phyloP scores from a whole-genome alignment of 2,888 invertebrate genomes.

The Cephonodes hylas region DNA sequence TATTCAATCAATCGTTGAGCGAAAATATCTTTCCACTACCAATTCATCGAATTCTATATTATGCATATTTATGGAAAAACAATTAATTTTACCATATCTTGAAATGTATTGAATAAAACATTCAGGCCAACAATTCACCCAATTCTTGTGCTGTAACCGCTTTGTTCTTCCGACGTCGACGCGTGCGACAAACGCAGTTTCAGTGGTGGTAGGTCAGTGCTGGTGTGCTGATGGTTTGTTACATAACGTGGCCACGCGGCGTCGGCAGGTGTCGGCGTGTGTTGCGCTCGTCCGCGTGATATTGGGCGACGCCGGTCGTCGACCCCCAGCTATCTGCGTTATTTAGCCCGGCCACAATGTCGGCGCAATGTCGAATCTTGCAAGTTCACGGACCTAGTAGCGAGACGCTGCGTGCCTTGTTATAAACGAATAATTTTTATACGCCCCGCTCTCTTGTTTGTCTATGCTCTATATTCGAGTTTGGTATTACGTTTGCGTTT shows the following conservation, averaged over 20 bases:
- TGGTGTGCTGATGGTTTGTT: conserved; percentile 34
- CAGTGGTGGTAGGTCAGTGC: conserved; percentile 57
- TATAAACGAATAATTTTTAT: neutral
- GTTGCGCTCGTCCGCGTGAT: conserved; percentile 69
- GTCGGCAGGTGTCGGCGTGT: conserved; percentile 60
- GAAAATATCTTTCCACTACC: neutral
- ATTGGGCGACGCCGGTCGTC: conserved; percentile 77
- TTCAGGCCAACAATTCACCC: too few relatives aligned
- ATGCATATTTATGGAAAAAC: neutral
- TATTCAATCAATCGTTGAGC: too few relatives aligned
- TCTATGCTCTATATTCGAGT: neutral
- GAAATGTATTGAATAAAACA: neutral
- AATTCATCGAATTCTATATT: neutral
- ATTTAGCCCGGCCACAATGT: conserved; percentile 75
- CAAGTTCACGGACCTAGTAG: conserved; percentile 73
- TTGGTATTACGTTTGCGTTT: neutral
- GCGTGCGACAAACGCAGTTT: conserved; percentile 13
- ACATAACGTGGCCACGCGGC: conserved; percentile 55
- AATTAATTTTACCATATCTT: neutral
- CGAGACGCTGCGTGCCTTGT: conserved; percentile 56
- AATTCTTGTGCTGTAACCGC: too few relatives aligned
- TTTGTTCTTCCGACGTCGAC: neutral
- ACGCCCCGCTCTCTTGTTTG: neutral
- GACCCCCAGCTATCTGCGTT: conserved; percentile 77
- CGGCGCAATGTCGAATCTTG: conserved; percentile 75